Evolutionary conservation across 2,113 vertebrate species (phyloP), one percentile per base, ranked within the genome.

Genomic region (Desmodus rotundus): DNA sequence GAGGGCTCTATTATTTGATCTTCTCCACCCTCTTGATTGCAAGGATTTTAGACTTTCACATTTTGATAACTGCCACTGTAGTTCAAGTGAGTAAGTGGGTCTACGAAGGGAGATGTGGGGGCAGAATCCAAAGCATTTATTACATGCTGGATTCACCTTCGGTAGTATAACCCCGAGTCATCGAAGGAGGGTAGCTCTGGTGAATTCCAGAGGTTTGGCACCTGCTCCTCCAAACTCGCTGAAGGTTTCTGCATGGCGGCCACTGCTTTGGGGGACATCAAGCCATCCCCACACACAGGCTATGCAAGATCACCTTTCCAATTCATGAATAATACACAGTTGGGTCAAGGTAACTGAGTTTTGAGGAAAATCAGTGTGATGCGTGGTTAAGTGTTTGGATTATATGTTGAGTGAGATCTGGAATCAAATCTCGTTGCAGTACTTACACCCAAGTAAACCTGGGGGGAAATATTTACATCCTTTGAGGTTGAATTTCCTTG

Each of bases 21-120:
- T 26, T 82, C 80, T 77, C 86, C 70, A 13, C 72, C 52, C 61
- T 41, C 15, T 83, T 58, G 50, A 96, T 76, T 17, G 11, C 16
- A 61, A 94, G 76, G 54, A 81, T 68, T 91, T 81, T 38, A 81
- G 33, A 65, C 47, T 45, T 89, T 58, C 63, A 7, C 61, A 45
- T 91, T 87, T 83, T 65, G 70, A 24, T 72, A 92, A 28, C 87
- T 92, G 26, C 58, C 76, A 76, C 58, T 95, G 87, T 73, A 54
- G 50, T 54, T 94, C 31, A 86, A 84, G 78, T 52, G 38, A 87
- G 43, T 61, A 41, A 87, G 89, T 11, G 19, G 12, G 6, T 41
- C 36, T 4, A 1, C 28, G 50, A 84, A 87, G 33, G 63, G 72
- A 80, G 13, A 22, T 4, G 0, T 45, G 38, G 20, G 19, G 22